A percentile compares a stretch with the other conserved stretches of the same genome.
Evolutionary conservation across 2,888 invertebrate genomes (phyloP).

Genomic region (Apodemia mormo): DNA sequence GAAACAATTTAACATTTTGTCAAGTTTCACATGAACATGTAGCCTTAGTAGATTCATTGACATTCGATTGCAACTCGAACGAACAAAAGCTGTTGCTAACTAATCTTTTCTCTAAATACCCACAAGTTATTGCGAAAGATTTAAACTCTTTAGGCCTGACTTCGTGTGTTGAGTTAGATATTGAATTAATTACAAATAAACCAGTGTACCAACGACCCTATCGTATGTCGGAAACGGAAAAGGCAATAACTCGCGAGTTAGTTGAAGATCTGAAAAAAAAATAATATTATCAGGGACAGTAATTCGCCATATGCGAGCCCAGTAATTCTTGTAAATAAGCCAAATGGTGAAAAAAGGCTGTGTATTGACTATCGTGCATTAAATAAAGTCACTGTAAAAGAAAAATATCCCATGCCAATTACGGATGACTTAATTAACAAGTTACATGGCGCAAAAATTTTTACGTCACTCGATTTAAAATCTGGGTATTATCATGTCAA

Average conservation of each 20-base stretch:
- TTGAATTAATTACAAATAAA: neutral
- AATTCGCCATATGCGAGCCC: neutral
- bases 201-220: neutral
- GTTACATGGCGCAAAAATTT: too few relatives aligned
- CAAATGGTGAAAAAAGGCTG: neutral
- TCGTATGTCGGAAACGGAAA: too few relatives aligned
- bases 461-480: too few relatives aligned
- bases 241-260: neutral
- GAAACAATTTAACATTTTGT: neutral
- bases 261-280: neutral
- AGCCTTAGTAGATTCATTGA: neutral
- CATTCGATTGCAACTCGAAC: neutral
- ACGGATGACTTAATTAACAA: too few relatives aligned
- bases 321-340: neutral
- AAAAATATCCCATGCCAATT: too few relatives aligned
- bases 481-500: too few relatives aligned
- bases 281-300: neutral
- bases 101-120: too few relatives aligned
- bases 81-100: too few relatives aligned
- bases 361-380: too few relatives aligned
- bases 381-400: too few relatives aligned
- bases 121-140: too few relatives aligned
- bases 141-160: neutral
- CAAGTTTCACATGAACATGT: neutral
- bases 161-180: neutral